Evolutionary conservation across 1,140 invertebrate genomes (phyloP).

Genomic region (Calephelis virginiensis): DNA sequence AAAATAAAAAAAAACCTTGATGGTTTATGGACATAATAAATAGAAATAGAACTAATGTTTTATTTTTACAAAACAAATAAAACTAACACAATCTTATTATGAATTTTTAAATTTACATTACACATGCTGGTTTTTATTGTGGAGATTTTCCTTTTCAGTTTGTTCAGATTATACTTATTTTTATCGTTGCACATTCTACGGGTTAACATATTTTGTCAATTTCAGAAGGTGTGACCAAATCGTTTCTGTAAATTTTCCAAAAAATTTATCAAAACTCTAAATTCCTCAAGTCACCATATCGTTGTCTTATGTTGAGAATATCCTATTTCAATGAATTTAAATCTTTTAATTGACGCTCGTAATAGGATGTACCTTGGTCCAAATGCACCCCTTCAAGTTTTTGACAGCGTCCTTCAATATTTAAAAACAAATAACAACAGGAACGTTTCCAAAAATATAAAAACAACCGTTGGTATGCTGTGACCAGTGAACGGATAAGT

Average conservation of each 20-base stretch:
- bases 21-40: too few species aligned
- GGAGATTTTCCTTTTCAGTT: not conserved
- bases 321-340: constrained; percentile 58
- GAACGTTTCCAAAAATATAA: constrained; percentile 56
- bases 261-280: constrained; percentile 64
- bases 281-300: constrained; percentile 56
- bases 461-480: constrained; percentile 49
- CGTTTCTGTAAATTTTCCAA: constrained; percentile 29
- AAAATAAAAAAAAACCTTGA: too few species aligned
- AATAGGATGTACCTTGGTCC: constrained; percentile 60
- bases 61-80: too few species aligned
- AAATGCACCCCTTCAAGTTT: constrained; percentile 52
- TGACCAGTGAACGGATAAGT: constrained; percentile 5
- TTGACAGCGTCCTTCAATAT: constrained; percentile 40
- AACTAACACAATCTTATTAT: not conserved
- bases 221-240: not conserved
- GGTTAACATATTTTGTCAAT: not conserved
- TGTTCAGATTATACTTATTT: not conserved
- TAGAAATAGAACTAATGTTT: too few species aligned
- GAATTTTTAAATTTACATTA: not conserved
- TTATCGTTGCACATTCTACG: not conserved
- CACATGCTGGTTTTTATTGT: not conserved
- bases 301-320: constrained; percentile 66
- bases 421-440: constrained; percentile 48
- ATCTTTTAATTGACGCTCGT: constrained; percentile 63